phyloP scores from a whole-genome alignment of 2,797 vertebrate genomes.

The Chlorospingus semifuscus region DNA sequence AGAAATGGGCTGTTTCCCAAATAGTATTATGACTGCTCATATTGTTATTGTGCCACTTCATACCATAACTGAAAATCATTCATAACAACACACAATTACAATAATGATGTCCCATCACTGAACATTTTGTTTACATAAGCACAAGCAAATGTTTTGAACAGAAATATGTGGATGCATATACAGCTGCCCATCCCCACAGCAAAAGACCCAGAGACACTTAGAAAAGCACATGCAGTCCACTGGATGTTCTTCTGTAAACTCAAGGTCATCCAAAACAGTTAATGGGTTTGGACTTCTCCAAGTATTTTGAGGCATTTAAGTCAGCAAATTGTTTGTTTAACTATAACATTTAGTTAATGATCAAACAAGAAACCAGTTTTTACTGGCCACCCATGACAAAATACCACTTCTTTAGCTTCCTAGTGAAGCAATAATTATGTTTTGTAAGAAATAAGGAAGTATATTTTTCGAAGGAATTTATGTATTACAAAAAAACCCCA shows the following conservation, averaged over 20 bases:
- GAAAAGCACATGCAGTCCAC: background rate
- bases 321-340: background rate
- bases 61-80: background rate
- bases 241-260: background rate
- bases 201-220: background rate
- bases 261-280: conserved; percentile 16
- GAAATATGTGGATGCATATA: background rate
- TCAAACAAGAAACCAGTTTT: background rate
- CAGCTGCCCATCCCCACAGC: background rate
- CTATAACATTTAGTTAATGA: background rate
- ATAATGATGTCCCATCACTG: background rate
- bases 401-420: background rate
- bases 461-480: background rate
- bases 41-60: background rate
- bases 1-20: background rate
- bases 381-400: background rate
- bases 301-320: background rate
- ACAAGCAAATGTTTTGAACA: background rate
- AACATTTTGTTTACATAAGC: background rate
- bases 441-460: background rate
- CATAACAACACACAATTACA: background rate
- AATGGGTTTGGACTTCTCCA: background rate
- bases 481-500: background rate
- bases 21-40: background rate
- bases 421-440: background rate